Evolutionary conservation across 2,888 invertebrate genomes (phyloP), one percentile per base, ranked within the genome.

Genomic region (Thereva unica): DNA sequence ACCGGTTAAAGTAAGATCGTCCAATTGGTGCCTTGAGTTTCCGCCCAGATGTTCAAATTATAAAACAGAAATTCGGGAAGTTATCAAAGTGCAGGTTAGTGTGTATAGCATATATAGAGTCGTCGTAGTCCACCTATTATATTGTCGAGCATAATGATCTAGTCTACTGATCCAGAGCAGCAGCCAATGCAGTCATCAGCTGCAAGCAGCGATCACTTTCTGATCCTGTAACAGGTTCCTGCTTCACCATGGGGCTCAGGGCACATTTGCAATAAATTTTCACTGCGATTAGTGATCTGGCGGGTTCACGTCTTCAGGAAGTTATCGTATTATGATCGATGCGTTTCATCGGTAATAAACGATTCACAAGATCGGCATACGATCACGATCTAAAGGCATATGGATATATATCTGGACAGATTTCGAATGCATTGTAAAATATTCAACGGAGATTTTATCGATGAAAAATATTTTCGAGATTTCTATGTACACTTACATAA

Each of bases 1-100:
- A 67, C 88, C 89, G 57, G 87, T 89, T 78, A 82, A 85, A 4
- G 85, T 91, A 56, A 84, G 90, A 69, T 87, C 88, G 2, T 89
- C 89, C 76, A 86, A 86, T 72, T 92, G 92, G 91, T 93, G 93
- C 75, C 80, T 90, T 75, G 85, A 88, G 69, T 84, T 92, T 75
- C 92, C 92, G 5, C 92, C 92, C n/a, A 83, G 91, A 70, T 93
- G 93, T 76, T 88, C 90, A 52, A 85, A 84, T 75, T 90, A 88
- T 78, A 87, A 83, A 74, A 87, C 86, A 8, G 88, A 87, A 79
- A 84, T 86, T 83, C 85, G 88, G 71, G 87, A 89, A 74, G 85
- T 87, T 69, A 87, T 88, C 74, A 85, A 86, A 75, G 83, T 86
- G 68, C 87, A 89, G 84, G 92, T 91, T 79, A 83, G 83, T 81